Evolutionary conservation across 2,113 vertebrate species (phyloP).

Genomic region (Uria lomvia): DNA sequence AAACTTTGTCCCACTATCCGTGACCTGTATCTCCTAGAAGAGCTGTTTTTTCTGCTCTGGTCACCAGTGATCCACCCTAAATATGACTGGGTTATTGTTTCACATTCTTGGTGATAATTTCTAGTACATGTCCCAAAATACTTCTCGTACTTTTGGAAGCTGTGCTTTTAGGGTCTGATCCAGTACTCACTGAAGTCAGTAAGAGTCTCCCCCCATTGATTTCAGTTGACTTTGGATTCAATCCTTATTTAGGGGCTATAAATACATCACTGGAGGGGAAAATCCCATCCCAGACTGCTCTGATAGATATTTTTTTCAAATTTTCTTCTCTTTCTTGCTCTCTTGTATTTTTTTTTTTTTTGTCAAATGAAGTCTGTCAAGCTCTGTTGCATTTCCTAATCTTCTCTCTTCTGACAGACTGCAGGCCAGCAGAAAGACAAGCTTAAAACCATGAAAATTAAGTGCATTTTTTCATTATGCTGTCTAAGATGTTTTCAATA

Average conservation of each 20-base stretch:
- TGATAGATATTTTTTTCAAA: neutral
- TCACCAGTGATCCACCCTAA: neutral
- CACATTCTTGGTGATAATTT: constrained; percentile 36
- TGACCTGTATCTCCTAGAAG: neutral
- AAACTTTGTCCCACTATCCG: neutral
- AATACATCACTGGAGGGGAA: constrained; percentile 31
- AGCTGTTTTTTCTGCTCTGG: neutral
- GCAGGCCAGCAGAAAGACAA: constrained; percentile 47
- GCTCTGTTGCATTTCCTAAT: neutral
- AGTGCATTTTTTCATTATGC: constrained; percentile 60
- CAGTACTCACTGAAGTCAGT: constrained; percentile 18
- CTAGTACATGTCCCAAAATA: constrained; percentile 22
- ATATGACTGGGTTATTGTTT: neutral
- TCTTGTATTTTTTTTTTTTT: constrained; percentile 44
- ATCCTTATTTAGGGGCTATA: constrained; percentile 10
- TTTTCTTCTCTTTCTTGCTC: neutral
- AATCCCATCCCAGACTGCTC: neutral
- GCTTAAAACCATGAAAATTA: constrained; percentile 56
- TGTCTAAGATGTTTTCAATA: constrained; percentile 76
- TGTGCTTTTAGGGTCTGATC: neutral
- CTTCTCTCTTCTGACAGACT: constrained; percentile 42
- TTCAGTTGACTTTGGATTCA: constrained; percentile 41
- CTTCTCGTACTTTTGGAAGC: neutral
- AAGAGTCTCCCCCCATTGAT: constrained; percentile 4
- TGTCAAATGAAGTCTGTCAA: constrained; percentile 34